These are phyloP conservation scores for Varanus salvator DNA, from an alignment of 2,113 vertebrate genomes.

Conservation along the genomic window DNA sequence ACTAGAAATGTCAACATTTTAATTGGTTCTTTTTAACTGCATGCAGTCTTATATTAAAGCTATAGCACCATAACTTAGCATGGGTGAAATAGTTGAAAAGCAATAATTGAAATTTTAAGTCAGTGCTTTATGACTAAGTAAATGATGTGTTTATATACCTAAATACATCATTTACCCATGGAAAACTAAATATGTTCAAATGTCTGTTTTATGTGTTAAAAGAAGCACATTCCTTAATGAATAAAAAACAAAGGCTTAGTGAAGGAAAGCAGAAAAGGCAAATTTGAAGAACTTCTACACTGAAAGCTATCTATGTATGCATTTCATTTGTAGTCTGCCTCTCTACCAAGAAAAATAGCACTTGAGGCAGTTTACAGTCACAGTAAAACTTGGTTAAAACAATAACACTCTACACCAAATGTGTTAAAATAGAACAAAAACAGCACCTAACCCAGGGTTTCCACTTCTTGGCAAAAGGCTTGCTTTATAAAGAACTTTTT, in stretches of 20 bases:
- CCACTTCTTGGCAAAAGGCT: too few relatives aligned
- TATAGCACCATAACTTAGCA: conserved; percentile 64
- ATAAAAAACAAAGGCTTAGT: conserved; percentile 73
- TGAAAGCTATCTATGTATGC: neutral
- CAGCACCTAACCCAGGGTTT: too few relatives aligned
- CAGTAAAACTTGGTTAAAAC: too few relatives aligned
- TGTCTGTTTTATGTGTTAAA: conserved; percentile 64
- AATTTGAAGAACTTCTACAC: conserved; percentile 65
- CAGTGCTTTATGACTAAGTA: conserved; percentile 50
- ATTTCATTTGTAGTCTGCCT: too few relatives aligned
- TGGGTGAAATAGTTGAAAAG: conserved; percentile 14
- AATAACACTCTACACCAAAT: too few relatives aligned
- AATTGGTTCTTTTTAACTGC: neutral
- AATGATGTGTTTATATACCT: conserved; percentile 7
- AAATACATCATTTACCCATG: conserved; percentile 71
- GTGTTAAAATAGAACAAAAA: too few relatives aligned
- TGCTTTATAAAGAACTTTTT: too few relatives aligned
- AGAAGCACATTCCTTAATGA: conserved; percentile 51
- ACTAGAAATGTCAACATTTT: neutral
- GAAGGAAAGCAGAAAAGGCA: conserved; percentile 69
- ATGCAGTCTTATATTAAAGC: conserved; percentile 43
- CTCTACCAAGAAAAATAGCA: too few relatives aligned
- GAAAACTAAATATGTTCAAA: conserved; percentile 73
- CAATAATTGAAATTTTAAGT: conserved; percentile 66
- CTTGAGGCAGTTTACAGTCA: too few relatives aligned